phyloP scores from a whole-genome alignment of 2,797 vertebrate species.

The Champsocephalus gunnari region DNA sequence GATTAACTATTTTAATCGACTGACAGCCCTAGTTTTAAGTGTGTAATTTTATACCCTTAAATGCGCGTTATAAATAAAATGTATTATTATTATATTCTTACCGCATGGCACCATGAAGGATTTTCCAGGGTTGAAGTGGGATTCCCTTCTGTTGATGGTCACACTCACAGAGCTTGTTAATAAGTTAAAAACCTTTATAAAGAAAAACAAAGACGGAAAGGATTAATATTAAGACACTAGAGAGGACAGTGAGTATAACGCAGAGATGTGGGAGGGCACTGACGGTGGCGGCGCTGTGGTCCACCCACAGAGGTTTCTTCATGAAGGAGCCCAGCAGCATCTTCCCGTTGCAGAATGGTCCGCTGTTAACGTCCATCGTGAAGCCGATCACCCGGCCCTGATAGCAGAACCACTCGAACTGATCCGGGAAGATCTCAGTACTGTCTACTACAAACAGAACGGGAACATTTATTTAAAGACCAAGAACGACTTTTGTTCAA shows the following conservation, averaged over 20 bases:
- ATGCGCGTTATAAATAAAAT: no score
- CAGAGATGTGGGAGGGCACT: conserved; percentile 42
- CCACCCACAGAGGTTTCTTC: conserved; percentile 85
- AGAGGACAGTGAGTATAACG: not conserved
- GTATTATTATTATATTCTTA: conserved; percentile 55
- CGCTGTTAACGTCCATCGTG: conserved; percentile 66
- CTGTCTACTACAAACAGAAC: conserved; percentile 31
- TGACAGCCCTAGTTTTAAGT: no score
- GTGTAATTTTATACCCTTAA: no score
- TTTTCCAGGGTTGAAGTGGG: conserved; percentile 69
- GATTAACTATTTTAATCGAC: no score
- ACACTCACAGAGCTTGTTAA: conserved; percentile 79
- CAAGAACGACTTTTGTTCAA: no score
- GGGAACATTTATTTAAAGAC: not conserved
- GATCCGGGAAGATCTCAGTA: conserved; percentile 69
- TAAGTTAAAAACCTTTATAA: conserved; percentile 80
- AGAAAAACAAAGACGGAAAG: not conserved
- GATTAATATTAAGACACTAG: not conserved
- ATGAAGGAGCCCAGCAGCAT: conserved; percentile 83
- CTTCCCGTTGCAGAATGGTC: conserved; percentile 78
- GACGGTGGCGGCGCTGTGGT: conserved; percentile 80
- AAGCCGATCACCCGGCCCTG: conserved; percentile 77
- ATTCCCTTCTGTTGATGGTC: conserved; percentile 60
- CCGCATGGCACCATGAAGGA: conserved; percentile 80
- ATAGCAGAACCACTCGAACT: conserved; percentile 83